Evolutionary conservation across 2,797 vertebrate species (phyloP), one percentile per base, ranked within the genome.

Genomic region (Scomberomorus guttatus): DNA sequence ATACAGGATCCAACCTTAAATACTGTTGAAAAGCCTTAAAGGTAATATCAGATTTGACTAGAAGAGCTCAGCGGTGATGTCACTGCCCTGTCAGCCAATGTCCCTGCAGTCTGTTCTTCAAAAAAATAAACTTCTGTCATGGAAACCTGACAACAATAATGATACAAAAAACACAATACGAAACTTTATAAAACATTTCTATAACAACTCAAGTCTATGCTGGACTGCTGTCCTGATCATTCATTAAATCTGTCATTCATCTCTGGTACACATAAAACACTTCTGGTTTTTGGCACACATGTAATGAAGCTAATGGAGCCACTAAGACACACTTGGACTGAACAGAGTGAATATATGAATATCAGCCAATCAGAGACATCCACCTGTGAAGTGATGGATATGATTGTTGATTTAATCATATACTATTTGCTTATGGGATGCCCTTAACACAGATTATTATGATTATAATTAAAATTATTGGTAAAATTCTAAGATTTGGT

Each of bases 111-210:
- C 11, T 18, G 32, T 20, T 44, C 13, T 13, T 24, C 5, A 44
- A 13, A 42, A 27, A 48, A 9, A 6, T 29, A n/a, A 37, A 60
- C 39, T 10, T 54, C 29, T 17, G 39, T 55, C 48, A 42, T 10
- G 15, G 11, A 37, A 61, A 67, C 14, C 2, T 20, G 1, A 20
- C 27, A n/a, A 13, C 18, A 27, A 51, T 50, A 7, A n/a, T 15
- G 1, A 42, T 18, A 63, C 56, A 17, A 75, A 42, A 61, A 37
- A 37, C 9, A 27, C 4, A 64, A 50, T 72, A 67, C 17, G 63
- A 57, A 79, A 69, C 61, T 67, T 63, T 44, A 56, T 15, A 64
- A 48, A 63, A 68, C 11, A n/a, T 46, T n/a, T 48, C 8, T 27
- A 3, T 11, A 59, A 59, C 17, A 39, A 22, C 6, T 66, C 51